Evolutionary conservation across 2,888 invertebrate genomes (phyloP).

Genomic region (Cremastobaeus sp.): DNA sequence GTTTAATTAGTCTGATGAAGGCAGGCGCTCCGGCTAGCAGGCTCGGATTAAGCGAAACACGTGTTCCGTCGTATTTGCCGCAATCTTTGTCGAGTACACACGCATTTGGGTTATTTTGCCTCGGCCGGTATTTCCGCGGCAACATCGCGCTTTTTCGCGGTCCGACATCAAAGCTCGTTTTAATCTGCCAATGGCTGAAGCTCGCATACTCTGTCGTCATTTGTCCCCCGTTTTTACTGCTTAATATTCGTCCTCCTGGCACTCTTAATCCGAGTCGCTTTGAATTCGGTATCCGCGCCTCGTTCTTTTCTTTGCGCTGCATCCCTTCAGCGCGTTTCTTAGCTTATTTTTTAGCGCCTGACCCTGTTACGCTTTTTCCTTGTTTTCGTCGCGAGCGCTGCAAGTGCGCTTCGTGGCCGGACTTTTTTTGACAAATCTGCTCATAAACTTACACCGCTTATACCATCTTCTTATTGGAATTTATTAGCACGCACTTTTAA

Average conservation of each 20-base stretch:
- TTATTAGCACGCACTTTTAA: too few relatives aligned
- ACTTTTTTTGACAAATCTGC: too few relatives aligned
- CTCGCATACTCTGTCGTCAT: slow-evolving; percentile 41
- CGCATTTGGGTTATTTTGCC: slow-evolving; percentile 28
- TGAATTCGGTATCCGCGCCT: slow-evolving; percentile 36
- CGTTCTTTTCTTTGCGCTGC: slow-evolving; percentile 9
- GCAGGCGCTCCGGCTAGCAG: too few relatives aligned
- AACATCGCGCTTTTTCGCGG: slow-evolving; percentile 39
- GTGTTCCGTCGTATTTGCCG: slow-evolving; percentile 23
- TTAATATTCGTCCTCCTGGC: slow-evolving; percentile 48
- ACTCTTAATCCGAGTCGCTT: slow-evolving; percentile 52
- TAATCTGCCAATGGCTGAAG: slow-evolving; percentile 67
- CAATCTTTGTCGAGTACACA: slow-evolving; percentile 17
- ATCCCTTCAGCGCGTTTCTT: slow-evolving; percentile 13
- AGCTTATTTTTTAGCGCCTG: slow-evolving; percentile 32
- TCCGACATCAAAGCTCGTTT: slow-evolving; percentile 67
- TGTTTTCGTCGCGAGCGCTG: too few relatives aligned
- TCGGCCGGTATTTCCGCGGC: slow-evolving; percentile 33
- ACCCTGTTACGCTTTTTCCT: slow-evolving; percentile 27
- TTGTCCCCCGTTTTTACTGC: slow-evolving; percentile 49
- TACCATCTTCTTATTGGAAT: too few relatives aligned
- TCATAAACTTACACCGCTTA: too few relatives aligned
- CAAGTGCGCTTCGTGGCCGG: too few relatives aligned
- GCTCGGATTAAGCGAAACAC: too few relatives aligned
- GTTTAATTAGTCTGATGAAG: too few relatives aligned